Evolutionary conservation across 2,113 vertebrate species (phyloP).

Genomic region (Podocnemis expansa): DNA sequence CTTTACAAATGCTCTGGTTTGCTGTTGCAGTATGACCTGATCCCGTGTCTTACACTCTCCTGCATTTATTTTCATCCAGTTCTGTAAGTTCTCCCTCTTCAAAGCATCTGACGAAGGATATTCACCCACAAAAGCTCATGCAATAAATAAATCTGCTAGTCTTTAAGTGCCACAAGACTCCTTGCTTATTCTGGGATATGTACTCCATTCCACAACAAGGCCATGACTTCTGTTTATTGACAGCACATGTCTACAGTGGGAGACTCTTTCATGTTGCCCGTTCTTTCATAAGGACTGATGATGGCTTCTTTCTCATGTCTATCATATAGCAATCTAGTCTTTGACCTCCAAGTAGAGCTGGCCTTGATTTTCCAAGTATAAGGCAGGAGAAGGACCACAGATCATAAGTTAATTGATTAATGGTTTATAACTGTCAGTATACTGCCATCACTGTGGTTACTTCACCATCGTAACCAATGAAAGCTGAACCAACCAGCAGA

Average conservation of each 20-base stretch:
- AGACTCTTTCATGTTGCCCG: neutral
- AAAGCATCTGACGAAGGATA: no score
- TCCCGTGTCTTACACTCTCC: no score
- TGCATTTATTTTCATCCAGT: no score
- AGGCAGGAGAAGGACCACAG: slow-evolving; percentile 34
- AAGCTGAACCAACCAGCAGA: neutral
- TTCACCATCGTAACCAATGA: slow-evolving; percentile 36
- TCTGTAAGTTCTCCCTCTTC: no score
- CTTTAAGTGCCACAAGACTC: no score
- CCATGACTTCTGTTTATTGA: neutral
- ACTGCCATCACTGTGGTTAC: slow-evolving; percentile 4
- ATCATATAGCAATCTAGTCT: slow-evolving; percentile 1
- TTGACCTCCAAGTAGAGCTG: slow-evolving; percentile 18
- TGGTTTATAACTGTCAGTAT: neutral
- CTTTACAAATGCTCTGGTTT: no score
- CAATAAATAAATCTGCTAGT: no score
- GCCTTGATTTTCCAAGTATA: slow-evolving; percentile 59
- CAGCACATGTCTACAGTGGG: slow-evolving; percentile 38
- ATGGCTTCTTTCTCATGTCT: neutral
- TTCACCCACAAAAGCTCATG: no score
- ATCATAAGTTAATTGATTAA: neutral
- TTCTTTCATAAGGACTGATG: slow-evolving; percentile 5
- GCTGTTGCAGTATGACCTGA: no score
- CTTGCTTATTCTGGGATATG: slow-evolving; percentile 35
- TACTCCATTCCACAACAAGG: neutral